phyloP scores from a whole-genome alignment of 2,113 vertebrate genomes.

The Ptyas mucosa region DNA sequence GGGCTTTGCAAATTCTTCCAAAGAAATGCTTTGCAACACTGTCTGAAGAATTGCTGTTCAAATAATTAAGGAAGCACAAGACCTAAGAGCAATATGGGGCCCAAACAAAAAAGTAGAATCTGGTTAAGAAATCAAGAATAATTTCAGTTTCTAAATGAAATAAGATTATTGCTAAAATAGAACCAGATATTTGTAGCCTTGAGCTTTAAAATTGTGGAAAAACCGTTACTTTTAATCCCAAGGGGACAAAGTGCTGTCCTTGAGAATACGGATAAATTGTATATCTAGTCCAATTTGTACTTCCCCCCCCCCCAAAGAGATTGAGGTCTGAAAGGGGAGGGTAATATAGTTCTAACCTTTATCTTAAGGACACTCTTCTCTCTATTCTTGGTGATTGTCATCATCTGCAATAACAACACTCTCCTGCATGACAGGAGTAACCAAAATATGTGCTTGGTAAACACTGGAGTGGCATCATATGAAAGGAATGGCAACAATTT shows the following conservation, averaged over 20 bases:
- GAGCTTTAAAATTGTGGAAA: slow-evolving; percentile 45
- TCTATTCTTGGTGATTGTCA: not conserved
- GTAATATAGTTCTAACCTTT: not conserved
- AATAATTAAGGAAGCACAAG: not conserved
- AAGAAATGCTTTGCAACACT: not conserved
- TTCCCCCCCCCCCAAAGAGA: not conserved
- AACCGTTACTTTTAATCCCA: slow-evolving; percentile 43
- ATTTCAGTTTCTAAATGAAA: not conserved
- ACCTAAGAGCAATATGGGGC: not conserved
- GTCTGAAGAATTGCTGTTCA: not conserved
- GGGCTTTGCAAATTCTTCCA: not conserved
- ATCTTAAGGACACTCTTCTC: not conserved
- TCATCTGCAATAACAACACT: not conserved
- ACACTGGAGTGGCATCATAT: not conserved
- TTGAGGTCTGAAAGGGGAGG: not conserved
- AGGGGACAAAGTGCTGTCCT: slow-evolving; percentile 39
- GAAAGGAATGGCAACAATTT: not conserved
- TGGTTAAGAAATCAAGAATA: not conserved
- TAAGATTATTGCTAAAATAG: not conserved
- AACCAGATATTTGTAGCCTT: not conserved
- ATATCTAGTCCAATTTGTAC: not conserved
- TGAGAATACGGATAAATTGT: slow-evolving; percentile 9
- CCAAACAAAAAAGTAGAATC: not conserved
- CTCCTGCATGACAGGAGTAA: not conserved
- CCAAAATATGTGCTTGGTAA: not conserved